Evolutionary conservation across 2,797 vertebrate species (phyloP), one percentile per base, ranked within the genome.

Genomic region (Acanthurus leucopareius): DNA sequence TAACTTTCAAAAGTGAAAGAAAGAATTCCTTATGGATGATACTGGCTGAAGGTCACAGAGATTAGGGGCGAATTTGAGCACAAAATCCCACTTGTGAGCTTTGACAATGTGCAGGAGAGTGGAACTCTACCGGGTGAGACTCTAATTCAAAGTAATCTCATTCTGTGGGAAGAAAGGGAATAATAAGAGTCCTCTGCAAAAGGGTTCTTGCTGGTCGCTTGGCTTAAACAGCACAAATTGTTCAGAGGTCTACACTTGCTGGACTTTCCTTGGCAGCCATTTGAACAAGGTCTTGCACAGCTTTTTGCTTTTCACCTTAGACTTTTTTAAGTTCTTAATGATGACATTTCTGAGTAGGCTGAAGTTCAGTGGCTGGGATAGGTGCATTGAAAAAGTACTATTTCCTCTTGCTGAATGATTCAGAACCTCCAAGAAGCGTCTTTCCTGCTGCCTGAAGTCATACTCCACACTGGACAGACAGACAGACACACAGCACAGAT

Each of bases 391-490:
- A 60, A 85, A 86, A 59, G 79, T 49, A 13, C 83, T 68, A 68
- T 72, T 85, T 66, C 87, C 82, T 45, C 74, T 78, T 0, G 75
- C 56, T 25, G 91, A 83, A 58, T 66, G 75, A 84, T 94, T 92
- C 75, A 95, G 84, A 65, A 95, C 87, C 67, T 95, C 94, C 89
- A 90, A 51, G 88, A 96, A 93, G 60, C 82, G 77, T 57, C 84
- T 90, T 68, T 96, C 95, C 85, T 95, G 95, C 83, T 95, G 93
- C 75, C 95, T 89, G 90, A 96, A 96, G 88, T 96, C 95, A 8
- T 95, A 95, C 86, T 96, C 95, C 90, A 96, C 95, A 69, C 95
- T 96, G 88, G 25, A 83, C 32, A 89, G 38, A 91, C 66, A 90
- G 44, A 90, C 48, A 90, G 13, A 65, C 42, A 25, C 53, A 61